Evolutionary conservation across 2,888 invertebrate genomes (phyloP).

Genomic region (Leistus spinibarbis): DNA sequence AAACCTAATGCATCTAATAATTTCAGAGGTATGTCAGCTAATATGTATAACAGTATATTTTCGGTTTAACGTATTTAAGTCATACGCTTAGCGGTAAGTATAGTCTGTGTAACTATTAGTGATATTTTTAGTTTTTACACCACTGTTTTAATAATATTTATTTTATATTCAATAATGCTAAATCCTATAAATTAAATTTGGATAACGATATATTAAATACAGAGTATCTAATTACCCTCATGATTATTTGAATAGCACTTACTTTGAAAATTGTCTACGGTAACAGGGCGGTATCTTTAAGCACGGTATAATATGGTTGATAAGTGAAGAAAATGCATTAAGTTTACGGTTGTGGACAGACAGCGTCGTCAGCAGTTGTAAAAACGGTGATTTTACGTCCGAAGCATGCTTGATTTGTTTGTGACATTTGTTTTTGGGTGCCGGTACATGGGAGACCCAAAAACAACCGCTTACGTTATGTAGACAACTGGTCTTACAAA

Average conservation of each 20-base stretch:
- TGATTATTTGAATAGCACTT: background rate
- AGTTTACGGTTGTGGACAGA: background rate
- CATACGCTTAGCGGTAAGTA: too few relatives aligned
- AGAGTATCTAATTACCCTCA: background rate
- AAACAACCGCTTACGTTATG: background rate
- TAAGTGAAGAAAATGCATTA: background rate
- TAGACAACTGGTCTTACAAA: background rate
- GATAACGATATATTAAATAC: background rate
- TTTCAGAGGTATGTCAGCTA: too few relatives aligned
- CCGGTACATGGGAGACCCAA: background rate
- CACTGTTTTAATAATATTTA: too few relatives aligned
- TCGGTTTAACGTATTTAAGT: too few relatives aligned
- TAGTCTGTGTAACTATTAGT: too few relatives aligned
- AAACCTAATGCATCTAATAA: too few relatives aligned
- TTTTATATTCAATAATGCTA: too few relatives aligned
- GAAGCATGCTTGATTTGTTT: slow-evolving; percentile 1
- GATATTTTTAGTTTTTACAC: too few relatives aligned
- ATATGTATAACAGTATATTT: too few relatives aligned
- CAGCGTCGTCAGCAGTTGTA: background rate
- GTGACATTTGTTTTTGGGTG: slow-evolving; percentile 6
- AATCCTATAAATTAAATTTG: too few relatives aligned
- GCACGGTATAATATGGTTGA: background rate
- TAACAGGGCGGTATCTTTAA: background rate
- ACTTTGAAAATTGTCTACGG: background rate
- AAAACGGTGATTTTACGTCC: slow-evolving; percentile 8